Evolutionary conservation across 2,113 vertebrate genomes (phyloP), one percentile per base, ranked within the genome.

Genomic region (Ariopsis seemanni): DNA sequence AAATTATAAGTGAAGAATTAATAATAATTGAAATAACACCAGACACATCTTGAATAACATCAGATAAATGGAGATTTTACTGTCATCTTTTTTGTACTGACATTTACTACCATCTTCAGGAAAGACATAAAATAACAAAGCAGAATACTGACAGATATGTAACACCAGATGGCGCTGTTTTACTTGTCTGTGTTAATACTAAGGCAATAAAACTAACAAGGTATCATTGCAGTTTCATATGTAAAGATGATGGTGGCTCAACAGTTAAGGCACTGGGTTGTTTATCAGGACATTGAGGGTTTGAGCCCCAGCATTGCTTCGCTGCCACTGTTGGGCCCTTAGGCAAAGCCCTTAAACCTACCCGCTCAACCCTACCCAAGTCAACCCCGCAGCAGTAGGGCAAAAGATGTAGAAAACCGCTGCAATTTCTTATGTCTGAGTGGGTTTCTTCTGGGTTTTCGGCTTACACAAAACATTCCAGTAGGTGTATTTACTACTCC

Each of bases 151-250:
- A 4, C n/a, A 58, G n/a, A 5, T 11, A 84, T 84, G 3, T 53
- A 75, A 74, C 84, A 74, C 50, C 7, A 85, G 69, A 74, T 60
- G 69, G 67, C 69, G 83, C 69, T 85, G 34, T 85, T 75, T 67
- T 57, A 53, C 63, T 69, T 55, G 20, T 52, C 1, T 77, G 12
- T 22, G 11, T 52, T 50, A 48, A 74, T 8, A 48, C 1, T 20
- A 48, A 74, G 8, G 30, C 18, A 72, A 72, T 72, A 42, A 2
- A 17, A 48, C n/a, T 77, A 52, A 50, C 9, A 52, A 1, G 20
- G 74, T 5, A 6, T 52, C 7, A 25, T 22, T 75, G 20, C 4
- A 22, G 4, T 42, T 42, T 42, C 42, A 42, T 42, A 42, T 42
- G 42, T 42, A 42, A 42, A 42, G 42, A 42, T 42, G 42, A 42